phyloP scores from a whole-genome alignment of 2,113 vertebrate genomes.

The Perognathus longimembris region DNA sequence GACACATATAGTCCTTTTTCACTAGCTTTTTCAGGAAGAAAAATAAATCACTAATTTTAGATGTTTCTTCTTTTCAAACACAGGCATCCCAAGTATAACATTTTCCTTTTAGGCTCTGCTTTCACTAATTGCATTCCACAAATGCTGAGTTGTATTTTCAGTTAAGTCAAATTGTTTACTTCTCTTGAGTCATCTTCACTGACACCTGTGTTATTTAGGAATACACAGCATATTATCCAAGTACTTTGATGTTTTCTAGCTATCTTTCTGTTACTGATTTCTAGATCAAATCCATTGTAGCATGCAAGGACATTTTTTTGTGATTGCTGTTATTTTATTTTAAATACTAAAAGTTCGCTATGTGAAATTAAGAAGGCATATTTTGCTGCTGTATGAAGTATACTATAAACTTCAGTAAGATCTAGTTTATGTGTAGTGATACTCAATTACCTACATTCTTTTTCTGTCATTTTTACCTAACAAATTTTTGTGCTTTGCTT shows the following conservation, averaged over 20 bases:
- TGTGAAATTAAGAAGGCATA: neutral
- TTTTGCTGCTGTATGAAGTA: neutral
- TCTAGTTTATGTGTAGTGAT: neutral
- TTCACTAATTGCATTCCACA: neutral
- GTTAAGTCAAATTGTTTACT: constrained; percentile 2
- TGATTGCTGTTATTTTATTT: neutral
- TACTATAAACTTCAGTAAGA: neutral
- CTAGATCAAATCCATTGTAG: neutral
- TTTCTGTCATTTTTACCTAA: too few relatives aligned
- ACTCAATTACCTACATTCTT: neutral
- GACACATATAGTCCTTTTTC: neutral
- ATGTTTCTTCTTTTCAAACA: neutral
- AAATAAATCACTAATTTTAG: neutral
- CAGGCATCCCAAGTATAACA: neutral
- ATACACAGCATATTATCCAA: neutral
- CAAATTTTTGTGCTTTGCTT: neutral
- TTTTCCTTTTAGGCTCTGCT: neutral
- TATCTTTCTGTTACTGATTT: neutral
- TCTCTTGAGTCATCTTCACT: neutral
- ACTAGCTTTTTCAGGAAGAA: neutral
- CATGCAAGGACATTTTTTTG: neutral
- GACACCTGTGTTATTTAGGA: neutral
- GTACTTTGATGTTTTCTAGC: neutral
- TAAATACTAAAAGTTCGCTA: neutral
- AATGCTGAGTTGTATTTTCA: neutral